Conservation (phyloP, 2,797 vertebrate genomes). For the Sebastes jordani region DNA sequence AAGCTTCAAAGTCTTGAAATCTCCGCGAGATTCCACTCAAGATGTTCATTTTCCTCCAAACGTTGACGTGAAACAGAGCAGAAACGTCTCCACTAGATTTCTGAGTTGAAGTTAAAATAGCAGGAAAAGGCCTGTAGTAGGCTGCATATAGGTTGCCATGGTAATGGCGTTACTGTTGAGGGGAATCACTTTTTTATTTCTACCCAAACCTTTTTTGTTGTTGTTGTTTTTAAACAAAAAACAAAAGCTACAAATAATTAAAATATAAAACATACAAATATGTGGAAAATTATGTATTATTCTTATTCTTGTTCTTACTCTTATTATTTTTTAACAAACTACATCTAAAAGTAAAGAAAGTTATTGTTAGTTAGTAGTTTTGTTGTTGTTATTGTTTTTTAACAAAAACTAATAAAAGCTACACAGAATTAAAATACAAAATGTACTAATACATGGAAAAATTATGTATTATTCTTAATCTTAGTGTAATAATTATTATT, state of each 20-base stretch:
- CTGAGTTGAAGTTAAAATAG: not conserved
- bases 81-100: not conserved
- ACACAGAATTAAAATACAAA: no score
- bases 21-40: not conserved
- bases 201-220: not conserved
- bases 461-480: no score
- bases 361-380: no score
- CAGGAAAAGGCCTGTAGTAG: no score
- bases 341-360: no score
- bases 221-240: not conserved
- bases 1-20: conserved; percentile 5
- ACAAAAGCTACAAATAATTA: not conserved
- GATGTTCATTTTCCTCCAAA: conserved; percentile 2
- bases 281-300: not conserved
- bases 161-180: not conserved
- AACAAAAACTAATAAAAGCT: no score
- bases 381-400: not conserved
- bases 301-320: not conserved
- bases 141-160: not conserved
- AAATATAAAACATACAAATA: not conserved
- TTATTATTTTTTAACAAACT: not conserved
- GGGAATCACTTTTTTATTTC: not conserved
- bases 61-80: not conserved
- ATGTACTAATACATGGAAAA: not conserved
- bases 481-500: no score